Percentiles rank a stretch among this genome's conserved stretches.
Conservation (phyloP, 2,888 invertebrate genomes). For the Gortyna flavago region DNA sequence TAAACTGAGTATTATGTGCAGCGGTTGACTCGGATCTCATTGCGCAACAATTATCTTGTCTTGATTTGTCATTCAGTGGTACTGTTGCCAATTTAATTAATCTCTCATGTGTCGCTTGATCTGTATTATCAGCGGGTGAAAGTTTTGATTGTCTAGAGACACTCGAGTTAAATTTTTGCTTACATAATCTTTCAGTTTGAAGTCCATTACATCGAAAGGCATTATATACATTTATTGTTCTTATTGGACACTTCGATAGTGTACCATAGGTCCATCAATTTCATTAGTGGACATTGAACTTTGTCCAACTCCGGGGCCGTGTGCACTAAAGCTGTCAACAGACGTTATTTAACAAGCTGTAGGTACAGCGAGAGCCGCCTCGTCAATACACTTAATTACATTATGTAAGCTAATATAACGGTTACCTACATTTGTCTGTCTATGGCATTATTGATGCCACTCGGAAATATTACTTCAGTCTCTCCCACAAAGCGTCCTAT, state of each 20-base stretch:
- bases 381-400: conserved; percentile 43
- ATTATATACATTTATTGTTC: neutral
- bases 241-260: conserved; percentile 14
- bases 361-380: conserved; percentile 15
- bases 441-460: conserved; percentile 21
- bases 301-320: conserved; percentile 14
- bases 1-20: conserved; percentile 15
- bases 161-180: conserved; percentile 1
- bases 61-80: conserved; percentile 16
- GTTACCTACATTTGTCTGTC: conserved; percentile 35
- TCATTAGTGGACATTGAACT: conserved; percentile 39
- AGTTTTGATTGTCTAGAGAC: conserved; percentile 3
- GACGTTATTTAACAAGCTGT: conserved; percentile 39
- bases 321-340: conserved; percentile 19
- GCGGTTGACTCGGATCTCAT: conserved; percentile 27
- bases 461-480: conserved; percentile 25
- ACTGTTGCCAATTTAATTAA: conserved; percentile 18
- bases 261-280: conserved; percentile 13
- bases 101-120: neutral
- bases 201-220: conserved; percentile 12
- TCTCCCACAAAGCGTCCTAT: conserved; percentile 21
- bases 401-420: conserved; percentile 48
- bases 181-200: conserved; percentile 24
- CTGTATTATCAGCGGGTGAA: conserved; percentile 31
- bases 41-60: conserved; percentile 39